A percentile compares a stretch with the other conserved stretches of the same genome.
Evolutionary conservation across 1,140 invertebrate species (phyloP).

Genomic region (Coptotermes formosanus): DNA sequence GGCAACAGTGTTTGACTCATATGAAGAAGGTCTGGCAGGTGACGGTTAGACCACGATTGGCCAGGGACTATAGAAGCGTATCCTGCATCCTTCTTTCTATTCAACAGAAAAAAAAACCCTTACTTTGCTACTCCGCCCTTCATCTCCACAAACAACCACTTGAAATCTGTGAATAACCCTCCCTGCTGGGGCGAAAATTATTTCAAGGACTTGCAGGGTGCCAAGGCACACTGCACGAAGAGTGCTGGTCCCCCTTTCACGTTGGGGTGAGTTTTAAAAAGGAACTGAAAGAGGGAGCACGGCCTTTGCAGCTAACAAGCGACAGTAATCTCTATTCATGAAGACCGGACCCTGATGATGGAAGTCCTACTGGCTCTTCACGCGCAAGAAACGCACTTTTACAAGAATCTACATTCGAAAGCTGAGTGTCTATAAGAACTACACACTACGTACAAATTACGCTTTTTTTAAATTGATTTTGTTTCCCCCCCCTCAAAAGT

Average conservation of each 20-base stretch:
- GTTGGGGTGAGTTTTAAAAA: too few relatives aligned
- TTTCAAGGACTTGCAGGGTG: slow-evolving; percentile 13
- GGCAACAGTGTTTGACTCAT: neutral
- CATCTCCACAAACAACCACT: slow-evolving; percentile 10
- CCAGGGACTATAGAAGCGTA: neutral
- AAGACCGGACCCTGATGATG: neutral
- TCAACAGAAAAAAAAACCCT: neutral
- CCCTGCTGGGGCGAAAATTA: slow-evolving; percentile 25
- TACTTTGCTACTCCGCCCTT: neutral
- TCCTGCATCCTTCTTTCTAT: neutral
- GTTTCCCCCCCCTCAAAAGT: too few relatives aligned
- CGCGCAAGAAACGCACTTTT: too few relatives aligned
- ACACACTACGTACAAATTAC: too few relatives aligned
- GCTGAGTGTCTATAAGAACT: too few relatives aligned
- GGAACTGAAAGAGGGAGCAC: too few relatives aligned
- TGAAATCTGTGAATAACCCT: slow-evolving; percentile 23
- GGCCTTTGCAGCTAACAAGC: neutral
- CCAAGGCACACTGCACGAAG: neutral
- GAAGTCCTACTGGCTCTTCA: neutral
- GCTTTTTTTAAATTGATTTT: too few relatives aligned
- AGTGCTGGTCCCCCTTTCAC: too few relatives aligned
- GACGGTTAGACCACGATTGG: neutral
- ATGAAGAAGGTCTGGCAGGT: neutral
- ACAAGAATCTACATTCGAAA: too few relatives aligned
- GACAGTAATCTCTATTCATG: neutral